These are phyloP conservation scores for Mustelus asterias DNA, from an alignment of 2,113 vertebrate genomes.

Conservation along the genomic window DNA sequence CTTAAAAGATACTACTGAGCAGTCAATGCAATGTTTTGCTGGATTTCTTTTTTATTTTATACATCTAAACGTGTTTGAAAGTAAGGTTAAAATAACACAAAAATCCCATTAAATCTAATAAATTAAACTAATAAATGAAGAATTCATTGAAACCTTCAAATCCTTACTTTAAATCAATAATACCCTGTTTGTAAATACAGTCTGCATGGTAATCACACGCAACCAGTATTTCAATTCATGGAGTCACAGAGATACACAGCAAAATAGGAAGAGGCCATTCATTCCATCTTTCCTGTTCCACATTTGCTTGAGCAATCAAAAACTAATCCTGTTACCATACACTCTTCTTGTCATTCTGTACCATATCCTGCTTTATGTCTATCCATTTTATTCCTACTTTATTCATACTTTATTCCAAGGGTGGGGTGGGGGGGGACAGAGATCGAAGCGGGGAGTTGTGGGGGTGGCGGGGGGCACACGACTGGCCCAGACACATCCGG, in stretches of 20 bases:
- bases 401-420: too few relatives aligned
- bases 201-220: background rate
- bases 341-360: background rate
- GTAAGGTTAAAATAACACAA: too few relatives aligned
- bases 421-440: too few relatives aligned
- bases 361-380: background rate
- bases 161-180: background rate
- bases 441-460: too few relatives aligned
- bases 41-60: too few relatives aligned
- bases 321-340: background rate
- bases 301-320: background rate
- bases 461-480: too few relatives aligned
- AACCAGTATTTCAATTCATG: background rate
- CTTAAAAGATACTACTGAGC: too few relatives aligned
- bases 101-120: background rate
- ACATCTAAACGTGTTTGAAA: too few relatives aligned
- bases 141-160: background rate
- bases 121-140: background rate
- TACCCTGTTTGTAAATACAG: background rate
- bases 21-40: too few relatives aligned
- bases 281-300: background rate
- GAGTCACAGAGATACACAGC: background rate
- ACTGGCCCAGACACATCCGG: too few relatives aligned
- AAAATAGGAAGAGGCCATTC: background rate
- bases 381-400: background rate